These are phyloP conservation scores for Lytechinus pictus DNA, from an alignment of 35 echinoderm and acorn worm species.

Conservation along the genomic window DNA sequence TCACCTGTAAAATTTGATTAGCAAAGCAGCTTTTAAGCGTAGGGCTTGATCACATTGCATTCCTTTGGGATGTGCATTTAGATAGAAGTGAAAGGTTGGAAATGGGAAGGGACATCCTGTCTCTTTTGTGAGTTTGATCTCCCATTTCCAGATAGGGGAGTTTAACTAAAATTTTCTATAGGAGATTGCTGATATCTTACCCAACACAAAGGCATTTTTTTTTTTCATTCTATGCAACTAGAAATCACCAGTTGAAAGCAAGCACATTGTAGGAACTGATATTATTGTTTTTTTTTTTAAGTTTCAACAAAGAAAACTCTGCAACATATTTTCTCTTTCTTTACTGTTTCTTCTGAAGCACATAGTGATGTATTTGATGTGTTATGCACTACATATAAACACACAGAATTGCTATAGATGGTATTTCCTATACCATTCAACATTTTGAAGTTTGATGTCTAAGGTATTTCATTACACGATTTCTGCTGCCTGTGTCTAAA, in stretches of 20 bases:
- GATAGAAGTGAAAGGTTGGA: background rate
- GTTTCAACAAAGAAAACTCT: background rate
- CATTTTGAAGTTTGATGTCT: no score
- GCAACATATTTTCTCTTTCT: no score
- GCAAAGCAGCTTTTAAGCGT: background rate
- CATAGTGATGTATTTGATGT: no score
- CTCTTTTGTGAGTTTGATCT: background rate
- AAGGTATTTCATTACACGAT: no score
- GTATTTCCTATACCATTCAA: no score
- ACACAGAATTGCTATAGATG: no score
- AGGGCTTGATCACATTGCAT: background rate
- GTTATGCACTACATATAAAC: no score
- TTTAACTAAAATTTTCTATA: background rate
- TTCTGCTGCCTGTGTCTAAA: no score
- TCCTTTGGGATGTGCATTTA: background rate
- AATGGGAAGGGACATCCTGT: background rate
- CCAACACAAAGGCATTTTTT: no score
- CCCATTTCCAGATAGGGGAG: background rate
- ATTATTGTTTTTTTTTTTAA: background rate
- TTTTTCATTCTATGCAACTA: no score
- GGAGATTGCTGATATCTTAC: background rate
- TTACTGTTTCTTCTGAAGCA: no score
- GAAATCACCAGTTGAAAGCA: background rate
- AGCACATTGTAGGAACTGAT: background rate
- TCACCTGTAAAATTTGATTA: slow-evolving; percentile 3